Evolutionary conservation across 2,113 vertebrate species (phyloP).

Genomic region (Aegypius monachus): DNA sequence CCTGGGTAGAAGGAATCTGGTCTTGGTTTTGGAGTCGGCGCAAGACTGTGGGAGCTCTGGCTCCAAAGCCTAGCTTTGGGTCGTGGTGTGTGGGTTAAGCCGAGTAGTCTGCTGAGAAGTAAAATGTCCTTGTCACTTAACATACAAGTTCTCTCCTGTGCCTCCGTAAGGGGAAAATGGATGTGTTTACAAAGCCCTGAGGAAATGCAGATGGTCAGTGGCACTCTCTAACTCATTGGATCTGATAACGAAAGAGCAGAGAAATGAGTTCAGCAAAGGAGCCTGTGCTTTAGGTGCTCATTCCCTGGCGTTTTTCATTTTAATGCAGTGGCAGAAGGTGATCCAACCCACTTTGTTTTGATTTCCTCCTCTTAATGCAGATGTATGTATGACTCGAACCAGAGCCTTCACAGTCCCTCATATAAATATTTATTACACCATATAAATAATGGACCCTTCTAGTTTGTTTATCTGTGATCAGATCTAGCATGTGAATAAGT

Average conservation of each 20-base stretch:
- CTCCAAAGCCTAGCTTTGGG: background rate
- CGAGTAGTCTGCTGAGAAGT: background rate
- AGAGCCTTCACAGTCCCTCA: background rate
- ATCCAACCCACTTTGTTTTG: constrained; percentile 11
- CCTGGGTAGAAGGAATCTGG: background rate
- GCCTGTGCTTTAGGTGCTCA: background rate
- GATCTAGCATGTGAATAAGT: background rate
- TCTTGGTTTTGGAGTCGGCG: background rate
- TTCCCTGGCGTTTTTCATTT: constrained; percentile 1
- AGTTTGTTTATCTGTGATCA: background rate
- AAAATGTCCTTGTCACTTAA: background rate
- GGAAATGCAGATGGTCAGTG: background rate
- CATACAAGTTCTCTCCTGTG: background rate
- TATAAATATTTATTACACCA: constrained; percentile 33
- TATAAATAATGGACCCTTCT: background rate
- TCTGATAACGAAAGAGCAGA: background rate
- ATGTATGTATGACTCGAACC: background rate
- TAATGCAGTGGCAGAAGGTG: background rate
- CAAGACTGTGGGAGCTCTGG: background rate
- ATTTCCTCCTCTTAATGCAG: background rate
- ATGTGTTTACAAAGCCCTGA: background rate
- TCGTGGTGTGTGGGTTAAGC: background rate
- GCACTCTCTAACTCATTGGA: background rate
- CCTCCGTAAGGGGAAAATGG: background rate
- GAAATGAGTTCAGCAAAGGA: background rate